Evolutionary conservation across 2,888 invertebrate species (phyloP).

Genomic region (Drosophila prostipennis): DNA sequence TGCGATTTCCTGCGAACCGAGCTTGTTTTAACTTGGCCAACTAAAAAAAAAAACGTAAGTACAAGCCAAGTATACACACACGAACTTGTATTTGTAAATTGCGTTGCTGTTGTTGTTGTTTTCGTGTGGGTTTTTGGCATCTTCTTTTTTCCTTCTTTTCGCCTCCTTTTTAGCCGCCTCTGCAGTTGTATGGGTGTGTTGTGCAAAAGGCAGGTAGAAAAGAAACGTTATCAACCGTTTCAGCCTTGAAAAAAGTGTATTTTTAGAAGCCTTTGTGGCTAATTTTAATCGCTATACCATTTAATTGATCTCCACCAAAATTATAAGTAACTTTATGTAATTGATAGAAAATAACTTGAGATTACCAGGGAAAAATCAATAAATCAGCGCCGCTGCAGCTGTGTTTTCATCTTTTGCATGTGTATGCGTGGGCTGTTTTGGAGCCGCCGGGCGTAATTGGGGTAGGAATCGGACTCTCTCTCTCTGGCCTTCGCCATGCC

Average conservation of each 20-base stretch:
- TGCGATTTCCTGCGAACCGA: conserved; percentile 57
- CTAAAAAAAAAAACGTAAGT: conserved; percentile 63
- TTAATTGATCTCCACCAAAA: conserved; percentile 3
- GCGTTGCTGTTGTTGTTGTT: conserved; percentile 27
- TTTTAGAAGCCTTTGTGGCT: conserved; percentile 19
- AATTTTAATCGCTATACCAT: conserved; percentile 44
- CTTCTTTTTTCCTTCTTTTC: conserved; percentile 28
- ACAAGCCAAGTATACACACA: conserved; percentile 57
- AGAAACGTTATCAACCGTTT: no score
- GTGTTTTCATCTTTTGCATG: conserved; percentile 39
- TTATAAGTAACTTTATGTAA: conserved; percentile 57
- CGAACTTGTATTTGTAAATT: conserved; percentile 5
- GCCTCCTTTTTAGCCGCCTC: conserved; percentile 26
- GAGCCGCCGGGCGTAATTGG: conserved; percentile 70
- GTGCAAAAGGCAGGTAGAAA: conserved; percentile 65
- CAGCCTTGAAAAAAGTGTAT: conserved; percentile 24
- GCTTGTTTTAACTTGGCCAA: conserved; percentile 30
- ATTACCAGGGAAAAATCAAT: conserved; percentile 68
- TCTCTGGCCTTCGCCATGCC: neutral
- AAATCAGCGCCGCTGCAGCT: conserved; percentile 77
- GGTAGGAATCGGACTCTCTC: conserved; percentile 59
- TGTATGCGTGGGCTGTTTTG: conserved; percentile 47
- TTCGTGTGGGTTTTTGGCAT: conserved; percentile 63
- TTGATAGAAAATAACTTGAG: conserved; percentile 41
- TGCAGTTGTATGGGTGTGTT: conserved; percentile 20